Percentiles rank a stretch among this genome's conserved stretches.
Conservation (phyloP, 2,888 invertebrate genomes). For the Escarpia spicata region DNA sequence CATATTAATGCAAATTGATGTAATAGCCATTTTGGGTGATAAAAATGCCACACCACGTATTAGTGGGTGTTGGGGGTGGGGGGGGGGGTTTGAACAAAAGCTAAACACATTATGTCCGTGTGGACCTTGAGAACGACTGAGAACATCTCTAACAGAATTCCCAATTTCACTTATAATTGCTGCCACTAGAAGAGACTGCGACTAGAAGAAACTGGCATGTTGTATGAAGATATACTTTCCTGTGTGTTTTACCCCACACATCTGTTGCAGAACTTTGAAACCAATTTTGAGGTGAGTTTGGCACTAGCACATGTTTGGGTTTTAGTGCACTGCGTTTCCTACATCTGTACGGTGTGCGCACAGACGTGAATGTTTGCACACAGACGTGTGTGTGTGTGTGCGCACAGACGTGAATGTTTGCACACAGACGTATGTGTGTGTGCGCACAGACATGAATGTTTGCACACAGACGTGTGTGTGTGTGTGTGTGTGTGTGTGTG, state of each 20-base stretch:
- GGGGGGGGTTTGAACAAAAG: neutral
- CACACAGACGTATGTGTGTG: too few relatives aligned
- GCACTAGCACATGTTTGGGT: neutral
- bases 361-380: too few relatives aligned
- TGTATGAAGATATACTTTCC: neutral
- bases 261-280: constrained; percentile 23
- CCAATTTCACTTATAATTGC: neutral
- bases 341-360: neutral
- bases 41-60: too few relatives aligned
- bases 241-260: neutral
- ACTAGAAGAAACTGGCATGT: neutral
- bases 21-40: too few relatives aligned
- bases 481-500: too few relatives aligned
- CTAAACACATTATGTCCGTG: neutral
- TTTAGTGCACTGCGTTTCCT: neutral
- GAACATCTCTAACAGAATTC: neutral
- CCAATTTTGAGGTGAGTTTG: constrained; percentile 27
- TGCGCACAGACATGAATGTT: too few relatives aligned
- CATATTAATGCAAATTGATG: too few relatives aligned
- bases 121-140: neutral
- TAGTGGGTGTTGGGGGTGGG: too few relatives aligned
- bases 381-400: too few relatives aligned
- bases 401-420: too few relatives aligned
- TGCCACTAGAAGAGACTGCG: neutral
- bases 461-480: too few relatives aligned